phyloP scores from a whole-genome alignment of 1,140 invertebrate species.

The Zaprionus africanus region DNA sequence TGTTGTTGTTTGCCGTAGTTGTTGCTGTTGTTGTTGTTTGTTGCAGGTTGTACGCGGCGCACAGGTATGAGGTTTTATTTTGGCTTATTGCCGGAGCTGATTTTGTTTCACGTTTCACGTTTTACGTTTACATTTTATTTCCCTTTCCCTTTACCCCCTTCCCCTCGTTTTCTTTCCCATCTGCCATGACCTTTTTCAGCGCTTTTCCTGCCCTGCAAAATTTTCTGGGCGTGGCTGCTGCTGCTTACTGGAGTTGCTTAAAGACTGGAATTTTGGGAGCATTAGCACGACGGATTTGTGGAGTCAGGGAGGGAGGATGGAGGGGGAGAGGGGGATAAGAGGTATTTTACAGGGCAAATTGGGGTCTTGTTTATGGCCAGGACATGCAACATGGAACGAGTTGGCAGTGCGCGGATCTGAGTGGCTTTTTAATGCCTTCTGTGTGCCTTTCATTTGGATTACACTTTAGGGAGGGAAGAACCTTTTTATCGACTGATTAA shows the following conservation, averaged over 20 bases:
- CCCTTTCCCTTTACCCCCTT: slow-evolving; percentile 27
- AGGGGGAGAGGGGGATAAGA: no score
- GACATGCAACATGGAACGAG: slow-evolving; percentile 30
- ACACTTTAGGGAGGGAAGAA: slow-evolving; percentile 1
- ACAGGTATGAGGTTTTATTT: slow-evolving; percentile 77
- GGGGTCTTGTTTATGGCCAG: slow-evolving; percentile 36
- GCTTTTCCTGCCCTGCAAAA: slow-evolving; percentile 38
- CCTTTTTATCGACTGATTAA: slow-evolving; percentile 11
- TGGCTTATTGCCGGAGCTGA: slow-evolving; percentile 63
- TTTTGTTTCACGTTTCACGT: slow-evolving; percentile 57
- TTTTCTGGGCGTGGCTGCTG: slow-evolving; percentile 73
- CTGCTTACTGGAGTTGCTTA: slow-evolving; percentile 38
- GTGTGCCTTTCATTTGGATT: slow-evolving; percentile 6
- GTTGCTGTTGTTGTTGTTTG: slow-evolving; percentile 33
- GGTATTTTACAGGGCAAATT: not conserved
- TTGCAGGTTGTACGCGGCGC: slow-evolving; percentile 37
- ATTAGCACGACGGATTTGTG: slow-evolving; percentile 7
- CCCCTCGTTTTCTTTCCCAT: slow-evolving; percentile 25
- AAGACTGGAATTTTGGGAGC: slow-evolving; percentile 41
- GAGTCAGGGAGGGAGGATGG: not conserved
- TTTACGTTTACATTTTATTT: slow-evolving; percentile 45
- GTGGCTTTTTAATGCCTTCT: slow-evolving; percentile 20
- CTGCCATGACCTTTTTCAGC: slow-evolving; percentile 68
- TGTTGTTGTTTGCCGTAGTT: slow-evolving; percentile 16
- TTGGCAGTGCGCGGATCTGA: slow-evolving; percentile 2